Conservation (phyloP, 2,888 invertebrate genomes). For the Mythimna vitellina region DNA sequence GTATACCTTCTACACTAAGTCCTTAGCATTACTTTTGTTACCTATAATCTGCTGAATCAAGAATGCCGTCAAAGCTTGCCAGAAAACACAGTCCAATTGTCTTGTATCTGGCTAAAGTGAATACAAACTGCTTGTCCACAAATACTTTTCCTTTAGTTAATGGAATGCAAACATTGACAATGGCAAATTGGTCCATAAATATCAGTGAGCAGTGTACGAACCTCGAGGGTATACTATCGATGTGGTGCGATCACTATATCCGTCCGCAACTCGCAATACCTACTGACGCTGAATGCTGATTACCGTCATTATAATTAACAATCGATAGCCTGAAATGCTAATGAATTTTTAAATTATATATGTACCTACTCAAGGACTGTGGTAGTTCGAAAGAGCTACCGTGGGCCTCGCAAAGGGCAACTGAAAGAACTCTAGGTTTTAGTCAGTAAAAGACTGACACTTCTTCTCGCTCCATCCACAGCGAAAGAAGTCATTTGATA, state of each 20-base stretch:
- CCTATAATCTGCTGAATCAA: not conserved
- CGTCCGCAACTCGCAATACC: conserved; percentile 61
- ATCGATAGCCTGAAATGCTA: conserved; percentile 64
- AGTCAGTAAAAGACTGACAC: no score
- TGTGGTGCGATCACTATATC: conserved; percentile 66
- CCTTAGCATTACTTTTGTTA: not conserved
- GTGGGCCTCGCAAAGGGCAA: no score
- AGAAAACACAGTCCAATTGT: conserved; percentile 28
- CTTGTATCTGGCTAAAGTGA: conserved; percentile 52
- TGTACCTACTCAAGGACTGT: not conserved
- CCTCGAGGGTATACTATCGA: conserved; percentile 64
- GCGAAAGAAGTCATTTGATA: no score
- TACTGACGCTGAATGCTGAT: conserved; percentile 77
- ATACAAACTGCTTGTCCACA: conserved; percentile 64
- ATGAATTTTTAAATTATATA: conserved; percentile 51
- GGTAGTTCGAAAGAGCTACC: no score
- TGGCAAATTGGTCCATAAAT: conserved; percentile 73
- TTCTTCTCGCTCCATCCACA: no score
- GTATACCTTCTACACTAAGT: not conserved
- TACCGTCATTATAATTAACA: conserved; percentile 76
- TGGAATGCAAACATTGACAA: conserved; percentile 76
- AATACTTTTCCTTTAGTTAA: conserved; percentile 72
- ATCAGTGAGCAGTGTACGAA: conserved; percentile 66
- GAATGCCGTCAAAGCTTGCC: conserved; percentile 7
- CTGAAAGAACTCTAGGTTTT: no score